Conservation (phyloP, 2,888 invertebrate species). For the Apocheima hispidaria region DNA sequence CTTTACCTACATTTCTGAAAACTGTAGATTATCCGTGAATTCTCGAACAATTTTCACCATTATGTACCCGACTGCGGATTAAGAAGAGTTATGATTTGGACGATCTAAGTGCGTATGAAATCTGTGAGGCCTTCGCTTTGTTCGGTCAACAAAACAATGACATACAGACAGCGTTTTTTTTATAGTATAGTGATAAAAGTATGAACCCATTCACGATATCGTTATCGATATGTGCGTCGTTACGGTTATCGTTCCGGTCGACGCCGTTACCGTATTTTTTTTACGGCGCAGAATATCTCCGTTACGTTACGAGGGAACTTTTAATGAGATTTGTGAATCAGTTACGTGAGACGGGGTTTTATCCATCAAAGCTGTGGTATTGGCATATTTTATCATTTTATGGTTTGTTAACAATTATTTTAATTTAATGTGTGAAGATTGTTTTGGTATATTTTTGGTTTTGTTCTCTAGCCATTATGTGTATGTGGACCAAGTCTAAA, state of each 20-base stretch:
- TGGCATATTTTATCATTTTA: not conserved
- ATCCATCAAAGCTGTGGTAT: not conserved
- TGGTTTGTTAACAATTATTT: not conserved
- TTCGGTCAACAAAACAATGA: not conserved
- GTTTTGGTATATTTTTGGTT: no score
- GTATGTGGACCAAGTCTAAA: no score
- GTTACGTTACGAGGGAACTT: constrained; percentile 4
- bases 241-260: not conserved
- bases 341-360: not conserved
- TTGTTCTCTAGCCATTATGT: no score
- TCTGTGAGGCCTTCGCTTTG: no score
- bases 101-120: no score
- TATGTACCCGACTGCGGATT: no score
- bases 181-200: not conserved
- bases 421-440: no score
- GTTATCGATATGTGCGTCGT: constrained; percentile 2
- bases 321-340: constrained; percentile 2
- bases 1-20: no score
- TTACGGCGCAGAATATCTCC: not conserved
- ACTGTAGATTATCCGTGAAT: no score
- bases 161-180: not conserved
- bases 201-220: not conserved
- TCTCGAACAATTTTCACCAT: no score
- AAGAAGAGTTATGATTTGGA: no score
- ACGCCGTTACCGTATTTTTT: not conserved